Evolutionary conservation across 35 echinoderm and acorn worm genomes (phyloP).

Genomic region (Apostichopus californicus): DNA sequence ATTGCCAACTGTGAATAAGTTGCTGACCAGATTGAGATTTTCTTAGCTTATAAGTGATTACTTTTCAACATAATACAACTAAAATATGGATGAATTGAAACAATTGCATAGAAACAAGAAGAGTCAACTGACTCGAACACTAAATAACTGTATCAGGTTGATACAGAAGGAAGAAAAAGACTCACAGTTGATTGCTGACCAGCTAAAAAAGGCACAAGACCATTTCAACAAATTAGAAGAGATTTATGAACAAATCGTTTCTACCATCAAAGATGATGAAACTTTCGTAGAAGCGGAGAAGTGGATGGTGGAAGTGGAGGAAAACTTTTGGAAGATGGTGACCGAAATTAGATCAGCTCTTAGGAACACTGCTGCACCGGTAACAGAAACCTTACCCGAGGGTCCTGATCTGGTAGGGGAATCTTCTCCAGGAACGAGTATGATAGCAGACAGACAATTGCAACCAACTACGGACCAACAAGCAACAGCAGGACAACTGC

Average conservation of each 20-base stretch:
- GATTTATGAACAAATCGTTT: not conserved
- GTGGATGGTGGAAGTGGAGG: conserved; percentile 26
- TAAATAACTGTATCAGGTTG: not conserved
- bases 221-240: not conserved
- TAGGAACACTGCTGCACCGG: no score
- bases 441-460: no score
- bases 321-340: conserved; percentile 10
- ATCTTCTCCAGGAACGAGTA: no score
- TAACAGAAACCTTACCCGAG: no score
- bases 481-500: no score
- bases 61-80: not conserved
- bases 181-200: not conserved
- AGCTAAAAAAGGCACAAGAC: not conserved
- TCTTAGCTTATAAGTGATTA: not conserved
- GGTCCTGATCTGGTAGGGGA: no score
- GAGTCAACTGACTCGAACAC: conserved; percentile 4
- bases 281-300: conserved; percentile 6
- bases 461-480: no score
- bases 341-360: not conserved
- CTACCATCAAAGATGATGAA: conserved; percentile 15
- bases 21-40: no score
- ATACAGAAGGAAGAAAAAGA: not conserved
- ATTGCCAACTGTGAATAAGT: not conserved
- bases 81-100: not conserved
- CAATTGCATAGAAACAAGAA: not conserved